Evolutionary conservation across 1,140 invertebrate species (phyloP).

Genomic region (Pseudomyrmex pallidus): DNA sequence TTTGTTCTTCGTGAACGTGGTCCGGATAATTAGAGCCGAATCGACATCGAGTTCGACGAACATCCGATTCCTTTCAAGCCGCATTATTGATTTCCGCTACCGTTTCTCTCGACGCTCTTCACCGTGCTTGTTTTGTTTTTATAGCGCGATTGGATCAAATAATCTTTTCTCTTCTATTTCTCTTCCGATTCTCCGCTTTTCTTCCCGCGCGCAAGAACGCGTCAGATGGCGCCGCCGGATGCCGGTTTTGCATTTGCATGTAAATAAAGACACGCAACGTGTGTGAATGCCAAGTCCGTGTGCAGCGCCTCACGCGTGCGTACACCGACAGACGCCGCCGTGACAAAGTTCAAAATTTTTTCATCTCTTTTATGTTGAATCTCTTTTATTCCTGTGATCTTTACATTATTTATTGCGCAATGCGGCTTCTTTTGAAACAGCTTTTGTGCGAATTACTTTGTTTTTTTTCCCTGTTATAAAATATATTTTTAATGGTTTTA

Average conservation of each 20-base stretch:
- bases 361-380: neutral
- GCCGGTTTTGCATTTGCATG: constrained; percentile 77
- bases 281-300: neutral
- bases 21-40: constrained; percentile 39
- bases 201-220: constrained; percentile 60
- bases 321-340: no score
- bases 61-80: constrained; percentile 50
- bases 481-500: no score
- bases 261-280: constrained; percentile 68
- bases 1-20: neutral
- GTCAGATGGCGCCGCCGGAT: constrained; percentile 27
- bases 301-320: neutral
- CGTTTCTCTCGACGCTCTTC: neutral
- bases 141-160: constrained; percentile 50
- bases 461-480: no score
- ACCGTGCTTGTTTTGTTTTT: constrained; percentile 56
- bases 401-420: neutral
- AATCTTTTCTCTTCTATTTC: constrained; percentile 13
- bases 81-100: constrained; percentile 66
- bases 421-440: neutral
- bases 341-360: neutral
- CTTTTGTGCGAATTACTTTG: neutral
- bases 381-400: neutral
- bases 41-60: constrained; percentile 27
- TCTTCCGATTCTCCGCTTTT: neutral